Evolutionary conservation across 2,888 invertebrate species (phyloP), one percentile per base, ranked within the genome.

Genomic region (Cataglyphis cursor): DNA sequence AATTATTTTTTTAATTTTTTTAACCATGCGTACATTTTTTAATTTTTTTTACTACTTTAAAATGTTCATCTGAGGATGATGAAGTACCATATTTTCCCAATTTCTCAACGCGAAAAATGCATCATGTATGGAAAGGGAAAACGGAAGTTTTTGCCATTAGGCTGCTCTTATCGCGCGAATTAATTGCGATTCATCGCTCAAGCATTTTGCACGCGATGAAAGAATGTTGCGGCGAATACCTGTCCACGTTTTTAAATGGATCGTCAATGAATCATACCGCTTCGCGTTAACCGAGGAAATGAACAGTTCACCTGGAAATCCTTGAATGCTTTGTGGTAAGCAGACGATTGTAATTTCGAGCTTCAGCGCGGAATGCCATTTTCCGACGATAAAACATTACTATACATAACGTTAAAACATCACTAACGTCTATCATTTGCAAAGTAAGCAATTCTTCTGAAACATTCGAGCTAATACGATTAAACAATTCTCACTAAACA

Each of bases 241-340:
- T 57, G 78, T 78, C 68, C 28, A 38, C 31, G 64, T 57, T 78
- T 76, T 66, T 68, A 57, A 68, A 78, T 68, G 68, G 57, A 57
- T 78, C 57, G 70, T 59, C 57, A 68, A 78, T 78, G 78, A 78
- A 78, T 78, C 78, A 78, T 21, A n/a, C 51, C 38, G 54, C 41
- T 51, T 75, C 41, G 54, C 57, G n/a, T 78, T 68, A 78, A n/a
- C 57, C 57, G 68, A 78, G 78, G 41, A 68, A 78, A 68, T 68
- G 78, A 57, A 28, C 57, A 57, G 68, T 66, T 66, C 54, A 51
- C 68, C 57, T n/a, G 78, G 24, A 28, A 68, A 78, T 68, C 70
- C 78, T 78, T 76, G 76, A 76, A 35, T 28, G 57, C 38, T 68
- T 68, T 78, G 57, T 57, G 12, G 24, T 18, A 51, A 24, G 54